Evolutionary conservation across 2,888 invertebrate species (phyloP), one percentile per base, ranked within the genome.

Genomic region (Synergus laeviventris): DNA sequence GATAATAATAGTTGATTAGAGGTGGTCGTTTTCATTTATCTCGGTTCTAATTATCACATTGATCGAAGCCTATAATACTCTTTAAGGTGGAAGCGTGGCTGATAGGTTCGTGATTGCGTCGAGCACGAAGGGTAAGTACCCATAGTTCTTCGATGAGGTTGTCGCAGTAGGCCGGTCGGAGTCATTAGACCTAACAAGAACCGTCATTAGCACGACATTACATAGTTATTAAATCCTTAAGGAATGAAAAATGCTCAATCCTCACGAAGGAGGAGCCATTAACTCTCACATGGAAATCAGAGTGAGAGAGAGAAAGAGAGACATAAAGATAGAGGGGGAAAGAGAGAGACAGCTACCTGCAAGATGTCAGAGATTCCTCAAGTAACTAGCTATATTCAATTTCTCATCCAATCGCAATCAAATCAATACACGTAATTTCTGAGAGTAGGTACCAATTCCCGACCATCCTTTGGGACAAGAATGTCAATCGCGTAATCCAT

Each of bases 151-250:
- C 73, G 80, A 74, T 74, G 77, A 66, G 79, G 79, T 74, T 78
- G 82, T 84, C 84, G 81, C 81, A 80, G 78, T 76, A 18, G 82
- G 75, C 74, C 84, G 83, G 83, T 83, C 81, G 74, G 61, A 83
- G 83, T 86, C 86, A 84, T 87, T 85, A 85, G 80, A 79, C 80
- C 73, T 82, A 82, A 81, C 82, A 81, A 84, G 84, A 83, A 81
- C 80, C 83, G 81, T 84, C 86, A 86, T 87, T 87, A 87, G 84
- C 83, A 81, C 79, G 62, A 76, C 78, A 83, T 85, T 62, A 86
- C 83, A 86, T 81, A 83, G 83, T 84, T 86, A 86, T 87, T 87
- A 85, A 82, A 80, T 78, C 78, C 79, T 83, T 79, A 70, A 70
- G 64, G 74, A 79, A 81, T 78, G 79, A 83, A 78, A 81, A 83